These are phyloP conservation scores for Solenodon paradoxus DNA, from an alignment of 2,113 vertebrate species.

Conservation along the genomic window DNA sequence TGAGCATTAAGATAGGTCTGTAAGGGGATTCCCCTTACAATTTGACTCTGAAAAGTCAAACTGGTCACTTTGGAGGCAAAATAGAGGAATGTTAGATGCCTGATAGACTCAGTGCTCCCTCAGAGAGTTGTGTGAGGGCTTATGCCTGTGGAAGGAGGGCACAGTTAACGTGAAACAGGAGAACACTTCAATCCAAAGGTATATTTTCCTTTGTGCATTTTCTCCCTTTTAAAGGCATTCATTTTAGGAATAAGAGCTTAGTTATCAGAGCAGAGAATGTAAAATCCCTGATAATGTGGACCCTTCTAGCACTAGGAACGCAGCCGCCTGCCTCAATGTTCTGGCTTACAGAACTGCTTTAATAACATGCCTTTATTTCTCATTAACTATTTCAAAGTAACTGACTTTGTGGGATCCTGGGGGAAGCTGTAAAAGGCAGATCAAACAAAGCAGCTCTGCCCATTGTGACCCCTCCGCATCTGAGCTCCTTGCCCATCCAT, in stretches of 20 bases:
- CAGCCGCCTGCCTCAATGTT: rapidly evolving
- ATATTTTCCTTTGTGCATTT: neutral
- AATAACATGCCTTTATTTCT: neutral
- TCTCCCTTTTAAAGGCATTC: neutral
- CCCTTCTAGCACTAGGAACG: neutral
- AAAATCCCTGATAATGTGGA: neutral
- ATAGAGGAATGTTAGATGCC: neutral
- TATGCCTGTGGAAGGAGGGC: rapidly evolving
- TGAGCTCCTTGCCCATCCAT: neutral
- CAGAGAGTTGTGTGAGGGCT: too few species aligned
- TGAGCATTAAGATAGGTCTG: rapidly evolving
- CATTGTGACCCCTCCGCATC: neutral
- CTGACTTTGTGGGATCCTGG: neutral
- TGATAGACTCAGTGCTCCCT: rapidly evolving
- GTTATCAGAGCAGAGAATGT: neutral
- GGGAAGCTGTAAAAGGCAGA: constrained; percentile 13
- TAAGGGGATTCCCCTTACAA: too few species aligned
- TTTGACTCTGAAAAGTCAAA: rapidly evolving
- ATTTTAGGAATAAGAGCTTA: neutral
- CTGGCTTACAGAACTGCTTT: neutral
- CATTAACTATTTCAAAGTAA: constrained; percentile 13
- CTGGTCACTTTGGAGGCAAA: neutral
- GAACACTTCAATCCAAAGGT: neutral
- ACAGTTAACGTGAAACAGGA: neutral
- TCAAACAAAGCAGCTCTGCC: neutral